Evolutionary conservation across 30 jellyfish, hydroid and myxozoan species (phyloP), one percentile per base, ranked within the genome.

Genomic region (Aurelia sp.): DNA sequence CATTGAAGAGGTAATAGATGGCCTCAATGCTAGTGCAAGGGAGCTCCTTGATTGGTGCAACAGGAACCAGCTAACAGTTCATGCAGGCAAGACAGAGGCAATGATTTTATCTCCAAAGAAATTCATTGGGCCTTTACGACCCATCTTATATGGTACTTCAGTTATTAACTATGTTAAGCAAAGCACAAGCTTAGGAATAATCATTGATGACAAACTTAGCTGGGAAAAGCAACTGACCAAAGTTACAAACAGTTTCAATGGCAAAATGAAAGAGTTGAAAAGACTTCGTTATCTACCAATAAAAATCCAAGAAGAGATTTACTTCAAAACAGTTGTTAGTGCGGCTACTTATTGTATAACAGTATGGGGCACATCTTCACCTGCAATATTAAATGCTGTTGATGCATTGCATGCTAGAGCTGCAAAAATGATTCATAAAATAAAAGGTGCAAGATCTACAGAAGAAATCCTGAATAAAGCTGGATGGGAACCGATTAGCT

Each of bases 381-480:
- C 88, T 59, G 41, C 88, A 57, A 57, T 55, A 15, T 59, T 55
- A 41, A 60, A 77, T 16, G 78, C 63, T 20, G 47, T 77, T 19
- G 88, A 57, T 55, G 72, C 88, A 5, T 60, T 77, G 40, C 78
- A 77, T 35, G 78, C 88, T 31, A 77, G 77, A 77, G 77, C 88
- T n/a, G 35, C 65, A 63, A 71, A 71, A 27, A 71, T 27, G 33
- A 77, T 77, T 60, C 63, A 55, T 24, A 77, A 77, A 10, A 77
- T 59, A 57, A 77, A 77, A 77, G 88, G 72, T 20, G 72, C 47
- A 16, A 22, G 78, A 57, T 77, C 77, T 20, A 33, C 63, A 13
- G 88, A 58, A 77, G 88, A 77, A 55, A 55, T 77, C 41, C 88
- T 77, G 40, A 77, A 24, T 35, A 77, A 19, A 61, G 88, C 88